Evolutionary conservation across 1,140 invertebrate genomes (phyloP).

Genomic region (Brachionus rotundiformis): DNA sequence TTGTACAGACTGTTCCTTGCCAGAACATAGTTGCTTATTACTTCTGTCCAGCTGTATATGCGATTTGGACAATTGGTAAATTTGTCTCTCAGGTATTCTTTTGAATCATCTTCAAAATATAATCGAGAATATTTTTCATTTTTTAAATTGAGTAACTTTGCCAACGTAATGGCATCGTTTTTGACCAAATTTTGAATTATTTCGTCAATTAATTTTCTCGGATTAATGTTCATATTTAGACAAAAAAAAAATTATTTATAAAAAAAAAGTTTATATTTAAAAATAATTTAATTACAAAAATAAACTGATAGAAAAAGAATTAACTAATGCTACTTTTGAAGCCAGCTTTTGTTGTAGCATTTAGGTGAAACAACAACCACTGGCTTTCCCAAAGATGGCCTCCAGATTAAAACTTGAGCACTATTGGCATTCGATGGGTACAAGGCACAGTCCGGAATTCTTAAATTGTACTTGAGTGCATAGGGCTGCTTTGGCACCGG

Average conservation of each 20-base stretch:
- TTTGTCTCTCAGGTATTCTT: conserved; percentile 19
- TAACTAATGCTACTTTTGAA: conserved; percentile 26
- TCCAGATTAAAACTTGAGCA: conserved; percentile 63
- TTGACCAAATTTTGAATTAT: neutral
- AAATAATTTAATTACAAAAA: neutral
- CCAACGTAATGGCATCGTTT: conserved; percentile 24
- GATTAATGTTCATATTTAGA: conserved; percentile 34
- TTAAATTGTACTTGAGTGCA: conserved; percentile 58
- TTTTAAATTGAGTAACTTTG: conserved; percentile 17
- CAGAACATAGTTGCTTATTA: conserved; percentile 10
- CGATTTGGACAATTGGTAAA: neutral
- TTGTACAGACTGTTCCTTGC: conserved; percentile 33
- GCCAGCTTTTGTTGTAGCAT: conserved; percentile 23
- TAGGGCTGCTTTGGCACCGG: conserved; percentile 58
- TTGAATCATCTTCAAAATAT: neutral
- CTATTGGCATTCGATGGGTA: conserved; percentile 63
- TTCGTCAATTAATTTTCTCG: conserved; percentile 41
- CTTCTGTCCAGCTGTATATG: conserved; percentile 40
- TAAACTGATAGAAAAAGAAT: neutral
- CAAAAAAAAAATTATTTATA: conserved; percentile 33
- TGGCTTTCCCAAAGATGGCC: conserved; percentile 55
- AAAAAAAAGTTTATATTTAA: neutral
- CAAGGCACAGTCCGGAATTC: conserved; percentile 60
- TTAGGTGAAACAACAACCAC: conserved; percentile 40
- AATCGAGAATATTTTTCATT: neutral